phyloP scores from a whole-genome alignment of 2,888 invertebrate species.

The Macrophya annulata region DNA sequence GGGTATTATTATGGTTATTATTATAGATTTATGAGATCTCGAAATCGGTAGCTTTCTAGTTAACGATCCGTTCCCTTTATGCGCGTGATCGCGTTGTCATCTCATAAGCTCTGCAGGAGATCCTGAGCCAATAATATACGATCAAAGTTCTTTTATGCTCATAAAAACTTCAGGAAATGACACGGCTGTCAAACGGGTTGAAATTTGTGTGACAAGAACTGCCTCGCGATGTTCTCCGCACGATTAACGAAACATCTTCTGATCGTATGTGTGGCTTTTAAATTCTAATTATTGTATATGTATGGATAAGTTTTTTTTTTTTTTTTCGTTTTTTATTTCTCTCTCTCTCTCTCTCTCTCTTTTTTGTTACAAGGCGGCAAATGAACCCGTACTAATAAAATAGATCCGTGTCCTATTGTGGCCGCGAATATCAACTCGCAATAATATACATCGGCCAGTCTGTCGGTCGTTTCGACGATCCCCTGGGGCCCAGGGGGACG shows the following conservation, averaged over 20 bases:
- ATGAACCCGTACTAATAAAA: constrained; percentile 62
- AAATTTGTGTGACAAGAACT: constrained; percentile 29
- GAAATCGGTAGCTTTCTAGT: constrained; percentile 47
- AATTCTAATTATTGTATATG: constrained; percentile 68
- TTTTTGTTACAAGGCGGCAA: constrained; percentile 56
- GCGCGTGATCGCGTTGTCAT: constrained; percentile 20
- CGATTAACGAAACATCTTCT: neutral
- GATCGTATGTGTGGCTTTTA: constrained; percentile 62
- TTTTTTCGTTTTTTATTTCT: too few relatives aligned
- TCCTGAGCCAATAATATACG: constrained; percentile 39
- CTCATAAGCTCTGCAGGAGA: constrained; percentile 27
- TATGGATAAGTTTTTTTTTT: constrained; percentile 54
- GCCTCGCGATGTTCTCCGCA: constrained; percentile 15
- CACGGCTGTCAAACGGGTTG: constrained; percentile 12
- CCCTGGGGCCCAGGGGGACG: constrained; percentile 38
- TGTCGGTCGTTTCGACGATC: constrained; percentile 39
- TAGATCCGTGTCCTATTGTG: constrained; percentile 56
- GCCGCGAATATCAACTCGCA: constrained; percentile 48
- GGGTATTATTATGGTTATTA: neutral
- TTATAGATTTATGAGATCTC: constrained; percentile 23
- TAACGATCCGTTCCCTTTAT: constrained; percentile 7
- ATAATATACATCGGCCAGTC: constrained; percentile 39
- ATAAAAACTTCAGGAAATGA: constrained; percentile 44
- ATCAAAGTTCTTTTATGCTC: constrained; percentile 37
- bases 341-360: neutral